Percentiles rank a stretch among this genome's conserved stretches.
Conservation (phyloP, 2,888 invertebrate species). For the Trachelus troglodyta region DNA sequence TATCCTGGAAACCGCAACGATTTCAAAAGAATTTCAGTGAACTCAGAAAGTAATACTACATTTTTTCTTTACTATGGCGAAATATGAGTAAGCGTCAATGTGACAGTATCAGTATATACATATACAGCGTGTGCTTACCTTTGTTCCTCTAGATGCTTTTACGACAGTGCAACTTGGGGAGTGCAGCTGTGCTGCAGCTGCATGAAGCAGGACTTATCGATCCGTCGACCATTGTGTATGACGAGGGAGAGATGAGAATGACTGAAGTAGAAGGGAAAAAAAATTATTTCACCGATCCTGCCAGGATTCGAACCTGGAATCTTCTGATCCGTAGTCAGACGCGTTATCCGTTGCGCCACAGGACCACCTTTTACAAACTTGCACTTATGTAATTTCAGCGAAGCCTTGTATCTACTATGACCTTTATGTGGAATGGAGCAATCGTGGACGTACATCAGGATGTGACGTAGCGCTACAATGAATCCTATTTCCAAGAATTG, state of each 20-base stretch:
- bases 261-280: slow-evolving; percentile 15
- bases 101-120: not conserved
- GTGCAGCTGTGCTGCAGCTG: not conserved
- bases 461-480: not conserved
- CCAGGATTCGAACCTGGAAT: slow-evolving; percentile 58
- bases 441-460: too few relatives aligned
- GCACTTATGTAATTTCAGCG: not conserved
- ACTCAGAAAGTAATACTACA: not conserved
- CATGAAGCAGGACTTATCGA: not conserved
- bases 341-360: slow-evolving; percentile 57
- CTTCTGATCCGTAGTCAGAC: slow-evolving; percentile 58
- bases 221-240: not conserved
- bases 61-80: slow-evolving; percentile 10
- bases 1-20: not conserved
- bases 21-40: not conserved
- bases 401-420: not conserved
- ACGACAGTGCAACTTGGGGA: not conserved
- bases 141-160: slow-evolving; percentile 14
- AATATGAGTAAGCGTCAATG: slow-evolving; percentile 36
- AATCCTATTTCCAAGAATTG: not conserved
- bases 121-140: slow-evolving; percentile 8
- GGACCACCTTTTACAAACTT: slow-evolving; percentile 31
- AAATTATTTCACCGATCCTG: slow-evolving; percentile 48
- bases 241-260: not conserved
- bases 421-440: not conserved